A percentile compares a stretch with the other conserved stretches of the same genome.
These are phyloP conservation scores for Pachyuromys duprasi DNA, from an alignment of 2,797 vertebrate genomes.

Conservation along the genomic window DNA sequence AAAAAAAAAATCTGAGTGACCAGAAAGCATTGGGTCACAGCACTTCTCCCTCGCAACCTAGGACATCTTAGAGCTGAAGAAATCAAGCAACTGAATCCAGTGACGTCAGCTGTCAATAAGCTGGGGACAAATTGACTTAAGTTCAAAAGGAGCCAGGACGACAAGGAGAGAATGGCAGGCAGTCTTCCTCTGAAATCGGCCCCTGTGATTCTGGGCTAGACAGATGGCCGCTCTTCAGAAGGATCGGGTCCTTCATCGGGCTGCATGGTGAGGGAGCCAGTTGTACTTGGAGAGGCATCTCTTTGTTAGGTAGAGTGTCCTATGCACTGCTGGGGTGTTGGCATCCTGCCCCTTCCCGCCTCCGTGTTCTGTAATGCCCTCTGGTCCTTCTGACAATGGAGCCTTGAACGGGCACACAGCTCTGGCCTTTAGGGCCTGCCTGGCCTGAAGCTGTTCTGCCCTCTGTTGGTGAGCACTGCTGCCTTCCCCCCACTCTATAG, in stretches of 20 bases:
- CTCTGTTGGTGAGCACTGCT: background rate
- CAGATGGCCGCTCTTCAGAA: background rate
- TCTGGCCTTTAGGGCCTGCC: background rate
- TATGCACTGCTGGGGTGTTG: background rate
- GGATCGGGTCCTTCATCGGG: background rate
- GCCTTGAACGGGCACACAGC: background rate
- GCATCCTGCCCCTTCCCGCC: background rate
- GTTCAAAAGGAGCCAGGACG: background rate
- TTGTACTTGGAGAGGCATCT: background rate
- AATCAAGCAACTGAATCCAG: slow-evolving; percentile 9
- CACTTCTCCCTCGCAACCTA: background rate
- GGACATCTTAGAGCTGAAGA: background rate
- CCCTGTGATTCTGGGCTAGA: background rate
- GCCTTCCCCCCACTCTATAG: background rate
- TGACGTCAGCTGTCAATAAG: background rate
- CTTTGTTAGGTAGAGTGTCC: background rate
- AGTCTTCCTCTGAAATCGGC: background rate
- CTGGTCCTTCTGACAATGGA: background rate
- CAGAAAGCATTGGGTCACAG: background rate
- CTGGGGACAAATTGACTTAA: background rate
- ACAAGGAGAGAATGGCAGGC: background rate
- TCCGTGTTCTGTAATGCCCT: background rate
- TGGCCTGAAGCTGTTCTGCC: background rate
- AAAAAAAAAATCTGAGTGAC: background rate
- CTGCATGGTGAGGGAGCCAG: background rate